phyloP scores from a whole-genome alignment of 2,113 vertebrate species.

The Atherinomorus stipes region DNA sequence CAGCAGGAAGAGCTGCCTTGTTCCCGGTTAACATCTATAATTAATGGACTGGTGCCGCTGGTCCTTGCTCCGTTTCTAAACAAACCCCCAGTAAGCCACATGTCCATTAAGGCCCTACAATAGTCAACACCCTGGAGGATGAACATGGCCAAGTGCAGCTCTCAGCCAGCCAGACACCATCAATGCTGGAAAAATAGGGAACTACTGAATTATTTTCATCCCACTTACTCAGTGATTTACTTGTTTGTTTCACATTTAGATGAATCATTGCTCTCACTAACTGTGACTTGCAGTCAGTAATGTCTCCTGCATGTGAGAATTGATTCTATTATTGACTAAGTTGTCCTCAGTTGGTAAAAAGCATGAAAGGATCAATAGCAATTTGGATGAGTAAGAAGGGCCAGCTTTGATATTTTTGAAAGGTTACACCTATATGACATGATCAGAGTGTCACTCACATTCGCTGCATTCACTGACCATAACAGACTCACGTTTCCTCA shows the following conservation, averaged over 20 bases:
- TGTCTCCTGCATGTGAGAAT: constrained; percentile 60
- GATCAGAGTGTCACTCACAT: constrained; percentile 7
- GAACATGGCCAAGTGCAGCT: constrained; percentile 19
- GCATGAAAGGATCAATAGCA: constrained; percentile 64
- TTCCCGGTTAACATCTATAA: constrained; percentile 72
- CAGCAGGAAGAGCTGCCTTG: constrained; percentile 48
- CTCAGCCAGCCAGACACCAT: constrained; percentile 30
- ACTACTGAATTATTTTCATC: constrained; percentile 42
- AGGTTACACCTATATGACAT: constrained; percentile 31
- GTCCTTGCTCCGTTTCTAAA: constrained; percentile 61
- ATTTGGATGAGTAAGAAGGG: constrained; percentile 59
- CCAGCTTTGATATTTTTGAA: constrained; percentile 36
- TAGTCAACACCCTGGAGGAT: constrained; percentile 44
- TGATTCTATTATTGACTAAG: constrained; percentile 71
- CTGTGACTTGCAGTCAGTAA: constrained; percentile 55
- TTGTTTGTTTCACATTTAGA: constrained; percentile 41
- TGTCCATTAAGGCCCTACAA: constrained; percentile 59
- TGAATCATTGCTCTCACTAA: constrained; percentile 27
- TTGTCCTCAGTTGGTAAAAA: constrained; percentile 68
- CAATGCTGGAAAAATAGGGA: constrained; percentile 39
- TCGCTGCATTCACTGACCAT: neutral
- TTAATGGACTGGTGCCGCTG: constrained; percentile 71
- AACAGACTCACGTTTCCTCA: neutral
- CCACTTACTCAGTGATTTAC: constrained; percentile 30
- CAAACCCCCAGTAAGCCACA: constrained; percentile 45